These are phyloP conservation scores for Tricholaema leucomelas DNA, from an alignment of 2,113 vertebrate genomes.

Conservation along the genomic window DNA sequence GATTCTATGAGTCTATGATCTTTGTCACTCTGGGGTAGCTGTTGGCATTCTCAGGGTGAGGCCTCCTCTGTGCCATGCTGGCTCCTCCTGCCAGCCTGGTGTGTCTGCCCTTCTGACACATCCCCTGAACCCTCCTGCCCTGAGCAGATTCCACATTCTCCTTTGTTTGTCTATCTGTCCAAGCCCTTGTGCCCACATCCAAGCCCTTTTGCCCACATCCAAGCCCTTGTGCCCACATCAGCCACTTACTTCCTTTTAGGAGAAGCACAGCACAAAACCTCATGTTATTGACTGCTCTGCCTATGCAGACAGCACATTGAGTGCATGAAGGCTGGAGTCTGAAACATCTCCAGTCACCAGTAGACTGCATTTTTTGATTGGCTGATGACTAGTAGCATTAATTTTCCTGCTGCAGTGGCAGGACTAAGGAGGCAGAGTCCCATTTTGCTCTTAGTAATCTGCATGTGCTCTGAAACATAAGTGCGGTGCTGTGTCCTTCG, in stretches of 20 bases:
- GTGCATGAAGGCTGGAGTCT: not conserved
- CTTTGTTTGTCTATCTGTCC: not conserved
- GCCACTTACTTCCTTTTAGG: not conserved
- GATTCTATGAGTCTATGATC: too few species aligned
- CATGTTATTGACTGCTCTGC: not conserved
- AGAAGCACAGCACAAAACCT: not conserved
- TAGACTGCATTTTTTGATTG: not conserved
- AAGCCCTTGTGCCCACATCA: not conserved
- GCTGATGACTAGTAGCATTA: not conserved
- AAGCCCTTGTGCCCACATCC: not conserved
- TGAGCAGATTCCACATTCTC: not conserved
- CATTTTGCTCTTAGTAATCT: not conserved
- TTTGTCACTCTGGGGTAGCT: not conserved
- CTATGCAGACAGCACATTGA: not conserved
- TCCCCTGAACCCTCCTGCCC: not conserved
- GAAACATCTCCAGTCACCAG: not conserved
- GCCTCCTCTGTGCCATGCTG: fast-evolving
- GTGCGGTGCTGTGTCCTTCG: not conserved
- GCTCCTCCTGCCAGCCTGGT: not conserved
- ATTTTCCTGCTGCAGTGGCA: not conserved
- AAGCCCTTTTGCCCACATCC: not conserved
- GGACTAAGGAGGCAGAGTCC: not conserved
- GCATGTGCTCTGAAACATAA: not conserved
- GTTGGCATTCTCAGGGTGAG: not conserved
- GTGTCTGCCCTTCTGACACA: not conserved